These are phyloP conservation scores for Anhinga anhinga DNA, from an alignment of 2,113 vertebrate genomes.

Conservation along the genomic window DNA sequence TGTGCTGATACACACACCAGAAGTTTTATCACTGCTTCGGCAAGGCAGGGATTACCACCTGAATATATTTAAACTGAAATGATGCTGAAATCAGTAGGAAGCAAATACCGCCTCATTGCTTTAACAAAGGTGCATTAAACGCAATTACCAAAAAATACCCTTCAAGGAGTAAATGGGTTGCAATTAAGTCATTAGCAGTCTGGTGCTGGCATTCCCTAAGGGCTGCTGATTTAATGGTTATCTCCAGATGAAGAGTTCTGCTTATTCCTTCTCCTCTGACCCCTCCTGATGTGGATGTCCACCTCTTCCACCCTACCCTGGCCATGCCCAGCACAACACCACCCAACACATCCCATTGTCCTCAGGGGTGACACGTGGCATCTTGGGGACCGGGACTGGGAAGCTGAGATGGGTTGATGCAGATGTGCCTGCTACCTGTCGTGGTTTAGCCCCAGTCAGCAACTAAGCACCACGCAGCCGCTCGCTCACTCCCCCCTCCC, in stretches of 20 bases:
- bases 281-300: not conserved
- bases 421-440: not conserved
- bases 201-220: not conserved
- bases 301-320: not conserved
- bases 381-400: not conserved
- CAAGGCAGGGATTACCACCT: not conserved
- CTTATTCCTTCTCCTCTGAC: not conserved
- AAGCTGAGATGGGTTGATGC: not conserved
- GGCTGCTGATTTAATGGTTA: not conserved
- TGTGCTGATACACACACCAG: not conserved
- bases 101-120: not conserved
- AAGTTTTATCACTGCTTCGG: not conserved
- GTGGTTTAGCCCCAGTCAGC: no score
- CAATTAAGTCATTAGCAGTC: not conserved
- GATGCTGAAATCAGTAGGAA: not conserved
- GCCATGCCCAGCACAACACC: not conserved
- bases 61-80: not conserved
- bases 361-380: rapidly evolving
- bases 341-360: not conserved
- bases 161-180: not conserved
- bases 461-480: no score
- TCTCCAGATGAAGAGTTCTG: not conserved
- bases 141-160: not conserved
- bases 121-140: slow-evolving; percentile 9
- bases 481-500: no score